Conservation (phyloP, 2,797 vertebrate genomes). For the Craterocephalus amniculus region DNA sequence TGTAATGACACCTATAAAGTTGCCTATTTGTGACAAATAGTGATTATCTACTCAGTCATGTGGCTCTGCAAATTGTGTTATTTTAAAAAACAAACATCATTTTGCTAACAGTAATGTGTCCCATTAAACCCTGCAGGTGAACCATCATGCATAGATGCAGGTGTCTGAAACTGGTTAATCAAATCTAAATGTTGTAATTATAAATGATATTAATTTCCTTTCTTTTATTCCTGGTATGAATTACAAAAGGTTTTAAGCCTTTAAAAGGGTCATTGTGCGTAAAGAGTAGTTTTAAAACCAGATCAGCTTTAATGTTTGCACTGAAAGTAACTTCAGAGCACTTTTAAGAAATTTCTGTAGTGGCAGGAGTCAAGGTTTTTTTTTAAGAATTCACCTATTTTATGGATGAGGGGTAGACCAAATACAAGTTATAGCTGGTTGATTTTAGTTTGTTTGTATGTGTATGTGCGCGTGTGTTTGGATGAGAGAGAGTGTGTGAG, state of each 20-base stretch:
- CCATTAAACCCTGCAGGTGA: not conserved
- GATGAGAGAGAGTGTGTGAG: no score
- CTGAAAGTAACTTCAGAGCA: conserved; percentile 2
- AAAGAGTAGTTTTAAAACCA: not conserved
- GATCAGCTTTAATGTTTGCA: not conserved
- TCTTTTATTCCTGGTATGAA: not conserved
- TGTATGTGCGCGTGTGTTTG: conserved; percentile 15
- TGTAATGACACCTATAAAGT: no score
- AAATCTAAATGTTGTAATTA: not conserved
- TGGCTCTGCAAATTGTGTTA: no score
- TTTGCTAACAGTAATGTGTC: no score
- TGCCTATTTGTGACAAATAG: no score
- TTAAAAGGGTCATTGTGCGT: not conserved
- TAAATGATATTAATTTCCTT: not conserved
- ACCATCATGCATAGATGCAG: not conserved
- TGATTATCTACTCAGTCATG: no score
- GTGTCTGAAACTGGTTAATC: conserved; percentile 5
- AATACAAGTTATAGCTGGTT: conserved; percentile 8
- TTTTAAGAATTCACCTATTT: conserved; percentile 3
- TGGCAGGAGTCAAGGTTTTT: conserved; percentile 3
- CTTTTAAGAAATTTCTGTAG: conserved; percentile 17
- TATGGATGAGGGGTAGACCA: conserved; percentile 10
- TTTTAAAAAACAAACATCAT: no score
- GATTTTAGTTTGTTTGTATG: not conserved
- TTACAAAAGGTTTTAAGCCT: conserved; percentile 4